Evolutionary conservation across 2,888 invertebrate species (phyloP).

Genomic region (Nebria brevicollis): DNA sequence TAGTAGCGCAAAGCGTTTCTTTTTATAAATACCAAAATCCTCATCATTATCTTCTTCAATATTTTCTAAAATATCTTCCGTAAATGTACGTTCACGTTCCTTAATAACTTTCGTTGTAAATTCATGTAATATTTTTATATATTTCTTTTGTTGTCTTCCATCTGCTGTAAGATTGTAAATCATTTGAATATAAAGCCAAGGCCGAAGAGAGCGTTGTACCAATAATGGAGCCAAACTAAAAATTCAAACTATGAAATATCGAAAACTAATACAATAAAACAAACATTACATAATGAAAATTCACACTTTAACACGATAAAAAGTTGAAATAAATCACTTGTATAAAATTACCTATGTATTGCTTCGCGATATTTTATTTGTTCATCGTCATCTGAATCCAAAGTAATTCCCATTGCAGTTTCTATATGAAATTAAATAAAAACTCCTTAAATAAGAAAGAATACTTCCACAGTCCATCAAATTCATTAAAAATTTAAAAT

Average conservation of each 20-base stretch:
- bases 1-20: conserved; percentile 34
- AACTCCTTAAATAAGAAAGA: too few relatives aligned
- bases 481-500: too few relatives aligned
- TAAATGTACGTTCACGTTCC: conserved; percentile 30
- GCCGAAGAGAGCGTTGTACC: conserved; percentile 13
- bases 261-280: conserved; percentile 52
- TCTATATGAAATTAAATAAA: conserved; percentile 13
- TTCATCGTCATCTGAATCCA: conserved; percentile 12
- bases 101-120: conserved; percentile 31
- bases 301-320: conserved; percentile 53
- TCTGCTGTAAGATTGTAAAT: conserved; percentile 15
- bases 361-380: conserved; percentile 20
- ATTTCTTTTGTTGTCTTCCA: not conserved
- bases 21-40: conserved; percentile 4
- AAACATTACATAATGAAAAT: conserved; percentile 51
- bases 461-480: too few relatives aligned
- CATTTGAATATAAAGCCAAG: conserved; percentile 21
- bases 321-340: not conserved
- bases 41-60: not conserved
- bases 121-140: conserved; percentile 27
- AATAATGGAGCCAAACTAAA: conserved; percentile 20
- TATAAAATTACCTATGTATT: conserved; percentile 22
- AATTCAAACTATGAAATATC: not conserved
- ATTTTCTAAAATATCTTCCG: conserved; percentile 10
- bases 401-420: conserved; percentile 35